Percentiles rank a stretch among this genome's conserved stretches.
Evolutionary conservation across 92 coral and sea anemone genomes (phyloP).

Genomic region (Epizoanthus stellaris): DNA sequence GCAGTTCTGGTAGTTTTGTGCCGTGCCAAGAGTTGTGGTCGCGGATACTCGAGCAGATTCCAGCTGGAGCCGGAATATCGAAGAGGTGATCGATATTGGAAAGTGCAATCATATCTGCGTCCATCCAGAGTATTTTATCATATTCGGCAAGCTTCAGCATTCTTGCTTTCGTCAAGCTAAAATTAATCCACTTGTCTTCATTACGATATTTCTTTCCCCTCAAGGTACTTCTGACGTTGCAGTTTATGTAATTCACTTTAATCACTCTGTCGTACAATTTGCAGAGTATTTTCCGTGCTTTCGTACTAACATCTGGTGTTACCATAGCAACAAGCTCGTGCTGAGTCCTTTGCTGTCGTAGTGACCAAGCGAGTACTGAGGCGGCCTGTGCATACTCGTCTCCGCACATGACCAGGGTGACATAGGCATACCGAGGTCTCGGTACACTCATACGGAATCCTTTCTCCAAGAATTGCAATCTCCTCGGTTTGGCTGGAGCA

Average conservation of each 20-base stretch:
- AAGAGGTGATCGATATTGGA: conserved; percentile 73
- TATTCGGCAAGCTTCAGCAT: conserved; percentile 84
- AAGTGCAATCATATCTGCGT: conserved; percentile 80
- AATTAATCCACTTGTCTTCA: conserved; percentile 80
- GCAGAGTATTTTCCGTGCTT: conserved; percentile 68
- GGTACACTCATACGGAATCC: conserved; percentile 66
- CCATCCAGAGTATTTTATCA: conserved; percentile 81
- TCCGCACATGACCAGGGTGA: conserved; percentile 91
- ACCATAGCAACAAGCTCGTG: conserved; percentile 91
- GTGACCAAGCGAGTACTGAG: conserved; percentile 87
- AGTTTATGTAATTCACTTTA: conserved; percentile 70
- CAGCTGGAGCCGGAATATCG: conserved; percentile 79
- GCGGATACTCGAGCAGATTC: conserved; percentile 85
- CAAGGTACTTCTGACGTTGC: conserved; percentile 67
- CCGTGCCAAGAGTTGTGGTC: conserved; percentile 86
- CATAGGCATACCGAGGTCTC: conserved; percentile 83
- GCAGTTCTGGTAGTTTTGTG: conserved; percentile 72
- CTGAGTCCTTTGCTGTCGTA: conserved; percentile 77
- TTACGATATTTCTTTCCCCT: conserved; percentile 77
- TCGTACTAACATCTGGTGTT: conserved; percentile 85
- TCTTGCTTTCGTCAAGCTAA: conserved; percentile 80
- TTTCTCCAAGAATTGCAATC: conserved; percentile 57
- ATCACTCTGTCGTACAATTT: conserved; percentile 83
- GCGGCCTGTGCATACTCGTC: conserved; percentile 84
- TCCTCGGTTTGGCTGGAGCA: conserved; percentile 44